These are phyloP conservation scores for Bombus ignitus DNA, from an alignment of 1,140 invertebrate species.

Conservation along the genomic window DNA sequence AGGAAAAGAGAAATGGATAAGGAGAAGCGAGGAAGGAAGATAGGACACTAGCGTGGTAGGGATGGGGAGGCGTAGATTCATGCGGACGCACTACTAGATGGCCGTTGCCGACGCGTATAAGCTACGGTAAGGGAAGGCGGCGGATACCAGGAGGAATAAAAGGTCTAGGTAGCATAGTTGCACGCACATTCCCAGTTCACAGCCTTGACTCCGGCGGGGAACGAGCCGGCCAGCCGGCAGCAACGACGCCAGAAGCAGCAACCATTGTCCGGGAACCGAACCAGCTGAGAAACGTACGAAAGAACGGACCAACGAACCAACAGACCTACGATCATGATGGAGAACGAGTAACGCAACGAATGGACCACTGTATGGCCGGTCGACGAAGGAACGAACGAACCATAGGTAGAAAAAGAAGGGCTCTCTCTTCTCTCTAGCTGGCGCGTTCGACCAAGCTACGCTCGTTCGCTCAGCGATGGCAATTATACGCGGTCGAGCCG, in stretches of 20 bases:
- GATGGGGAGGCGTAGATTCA: slow-evolving; percentile 56
- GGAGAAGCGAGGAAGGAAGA: not conserved
- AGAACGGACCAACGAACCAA: slow-evolving; percentile 21
- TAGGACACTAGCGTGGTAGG: not conserved
- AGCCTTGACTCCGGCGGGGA: slow-evolving; percentile 76
- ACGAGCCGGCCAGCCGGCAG: slow-evolving; percentile 52
- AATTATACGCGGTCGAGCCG: slow-evolving; percentile 79
- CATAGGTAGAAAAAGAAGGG: slow-evolving; percentile 39
- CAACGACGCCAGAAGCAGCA: slow-evolving; percentile 33
- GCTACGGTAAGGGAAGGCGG: slow-evolving; percentile 51
- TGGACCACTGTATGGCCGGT: slow-evolving; percentile 25
- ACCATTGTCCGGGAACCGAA: slow-evolving; percentile 31
- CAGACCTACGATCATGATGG: not conserved
- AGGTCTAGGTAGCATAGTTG: slow-evolving; percentile 80
- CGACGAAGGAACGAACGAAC: slow-evolving; percentile 39
- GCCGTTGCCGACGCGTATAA: slow-evolving; percentile 60
- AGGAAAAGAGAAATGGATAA: not conserved
- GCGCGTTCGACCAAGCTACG: slow-evolving; percentile 53
- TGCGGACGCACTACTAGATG: slow-evolving; percentile 63
- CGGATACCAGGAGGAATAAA: slow-evolving; percentile 75
- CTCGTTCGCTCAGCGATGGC: slow-evolving; percentile 71
- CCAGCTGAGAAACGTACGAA: slow-evolving; percentile 40
- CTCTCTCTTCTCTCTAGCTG: slow-evolving; percentile 48
- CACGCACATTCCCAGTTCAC: slow-evolving; percentile 80
- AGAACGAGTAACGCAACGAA: slow-evolving; percentile 10